Evolutionary conservation across 2,888 invertebrate genomes (phyloP), one percentile per base, ranked within the genome.

Genomic region (Spatulosminthurus flaviceps): DNA sequence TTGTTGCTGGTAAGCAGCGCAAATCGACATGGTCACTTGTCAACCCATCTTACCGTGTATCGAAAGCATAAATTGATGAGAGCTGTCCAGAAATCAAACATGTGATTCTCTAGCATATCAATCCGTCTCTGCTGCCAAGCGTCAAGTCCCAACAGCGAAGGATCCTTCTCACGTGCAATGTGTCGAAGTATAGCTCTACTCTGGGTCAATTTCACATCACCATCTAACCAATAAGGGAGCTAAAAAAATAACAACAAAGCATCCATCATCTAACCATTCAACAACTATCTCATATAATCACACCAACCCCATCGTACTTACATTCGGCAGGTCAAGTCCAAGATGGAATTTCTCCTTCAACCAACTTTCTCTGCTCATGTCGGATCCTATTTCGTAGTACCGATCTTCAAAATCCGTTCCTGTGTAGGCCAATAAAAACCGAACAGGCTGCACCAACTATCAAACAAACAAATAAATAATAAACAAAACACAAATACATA

Each of bases 191-290:
- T 88, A 24, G 88, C 87, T 82, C 87, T 87, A 79, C 87, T 88
- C 84, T 89, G 88, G 1, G 88, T 87, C 28, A 89, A 82, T 79
- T 87, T 87, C 2, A 87, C 83, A 16, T 82, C 82, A 0, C 87
- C 88, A 84, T 88, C 88, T 24, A 88, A 87, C 84, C 87, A 88
- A 83, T 88, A 89, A 0, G 89, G 88, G 22, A 89, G 34, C 69
- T 76, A n/a, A 16, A n/a, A n/a, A 13, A 13, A 67, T 64, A 21
- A 64, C 11, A 26, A 64, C 16, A 60, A 5, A 60, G 60, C 7
- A 34, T 7, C 9, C 9, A 34, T 7, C n/a, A n/a, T n/a, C n/a
- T n/a, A n/a, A n/a, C n/a, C n/a, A n/a, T n/a, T n/a, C n/a, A n/a
- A n/a, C n/a, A n/a, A n/a, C n/a, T n/a, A n/a, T n/a, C n/a, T n/a